Conservation (phyloP, 2,888 invertebrate species). For the Sarcophaga caerulescens region DNA sequence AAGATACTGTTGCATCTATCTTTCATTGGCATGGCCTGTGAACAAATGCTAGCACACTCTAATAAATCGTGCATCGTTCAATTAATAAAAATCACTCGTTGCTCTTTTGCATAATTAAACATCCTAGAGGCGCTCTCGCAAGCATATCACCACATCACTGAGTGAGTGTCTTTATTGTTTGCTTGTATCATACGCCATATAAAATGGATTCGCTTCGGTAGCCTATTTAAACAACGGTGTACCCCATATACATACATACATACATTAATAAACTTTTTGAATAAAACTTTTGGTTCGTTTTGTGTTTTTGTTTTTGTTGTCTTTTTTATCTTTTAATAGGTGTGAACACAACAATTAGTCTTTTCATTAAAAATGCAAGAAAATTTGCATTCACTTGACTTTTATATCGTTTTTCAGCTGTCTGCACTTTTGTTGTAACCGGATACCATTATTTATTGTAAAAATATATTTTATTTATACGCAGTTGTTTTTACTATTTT, state of each 20-base stretch:
- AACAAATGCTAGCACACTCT: constrained; percentile 14
- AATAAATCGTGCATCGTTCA: constrained; percentile 61
- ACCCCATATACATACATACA: background rate
- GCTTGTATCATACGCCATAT: constrained; percentile 13
- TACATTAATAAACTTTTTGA: background rate
- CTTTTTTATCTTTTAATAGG: constrained; percentile 60
- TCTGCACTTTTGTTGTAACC: background rate
- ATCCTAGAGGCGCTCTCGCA: constrained; percentile 48
- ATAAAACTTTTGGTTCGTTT: background rate
- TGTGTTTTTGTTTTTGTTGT: background rate
- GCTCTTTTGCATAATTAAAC: constrained; percentile 67
- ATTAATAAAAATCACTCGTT: constrained; percentile 67
- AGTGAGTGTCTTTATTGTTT: constrained; percentile 15
- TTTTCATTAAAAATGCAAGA: constrained; percentile 52
- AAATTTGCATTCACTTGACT: constrained; percentile 22
- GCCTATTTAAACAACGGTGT: background rate
- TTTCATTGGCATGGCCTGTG: constrained; percentile 10
- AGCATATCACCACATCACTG: background rate
- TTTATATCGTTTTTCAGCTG: background rate
- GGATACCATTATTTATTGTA: background rate
- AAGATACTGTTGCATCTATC: constrained; percentile 30
- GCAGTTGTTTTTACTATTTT: background rate
- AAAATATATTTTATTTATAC: background rate
- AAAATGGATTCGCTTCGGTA: constrained; percentile 46
- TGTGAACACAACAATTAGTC: constrained; percentile 68